A percentile compares a stretch with the other conserved stretches of the same genome.
Conservation (phyloP, 2,113 vertebrate genomes). For the Oplegnathus fasciatus region DNA sequence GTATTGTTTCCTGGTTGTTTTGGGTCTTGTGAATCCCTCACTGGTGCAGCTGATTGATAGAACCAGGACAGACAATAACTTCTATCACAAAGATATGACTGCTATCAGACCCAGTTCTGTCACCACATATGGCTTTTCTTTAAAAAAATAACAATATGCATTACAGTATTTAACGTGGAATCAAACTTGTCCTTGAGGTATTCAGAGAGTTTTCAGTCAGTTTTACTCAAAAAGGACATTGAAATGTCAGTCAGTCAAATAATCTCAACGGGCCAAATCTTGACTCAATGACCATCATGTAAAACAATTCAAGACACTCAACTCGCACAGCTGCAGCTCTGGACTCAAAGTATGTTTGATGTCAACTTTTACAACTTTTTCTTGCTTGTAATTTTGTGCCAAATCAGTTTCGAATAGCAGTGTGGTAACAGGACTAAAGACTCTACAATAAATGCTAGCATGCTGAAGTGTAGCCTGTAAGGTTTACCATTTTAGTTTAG, state of each 20-base stretch:
- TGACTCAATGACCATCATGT: slow-evolving; percentile 21
- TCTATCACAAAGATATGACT: slow-evolving; percentile 53
- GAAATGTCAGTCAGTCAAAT: slow-evolving; percentile 27
- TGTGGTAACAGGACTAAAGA: not conserved
- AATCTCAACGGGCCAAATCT: slow-evolving; percentile 41
- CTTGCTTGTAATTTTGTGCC: not conserved
- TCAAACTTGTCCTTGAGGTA: slow-evolving; percentile 38
- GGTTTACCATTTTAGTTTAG: not conserved
- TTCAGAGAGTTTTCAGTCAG: slow-evolving; percentile 21
- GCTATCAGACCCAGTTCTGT: slow-evolving; percentile 81
- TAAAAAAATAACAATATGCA: slow-evolving; percentile 45
- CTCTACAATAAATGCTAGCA: not conserved
- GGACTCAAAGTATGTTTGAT: not conserved
- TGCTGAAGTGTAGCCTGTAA: not conserved
- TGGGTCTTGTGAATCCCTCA: slow-evolving; percentile 53
- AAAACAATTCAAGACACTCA: slow-evolving; percentile 10
- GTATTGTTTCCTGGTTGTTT: slow-evolving; percentile 58
- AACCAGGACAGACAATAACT: slow-evolving; percentile 73
- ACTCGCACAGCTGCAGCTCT: slow-evolving; percentile 4
- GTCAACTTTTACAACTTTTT: slow-evolving; percentile 23
- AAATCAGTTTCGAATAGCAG: not conserved
- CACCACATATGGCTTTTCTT: slow-evolving; percentile 61
- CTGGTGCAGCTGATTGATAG: slow-evolving; percentile 74
- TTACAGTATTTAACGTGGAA: slow-evolving; percentile 60
- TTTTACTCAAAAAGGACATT: slow-evolving; percentile 15